Evolutionary conservation across 2,888 invertebrate species (phyloP).

Genomic region (Gasteruption jaculator): DNA sequence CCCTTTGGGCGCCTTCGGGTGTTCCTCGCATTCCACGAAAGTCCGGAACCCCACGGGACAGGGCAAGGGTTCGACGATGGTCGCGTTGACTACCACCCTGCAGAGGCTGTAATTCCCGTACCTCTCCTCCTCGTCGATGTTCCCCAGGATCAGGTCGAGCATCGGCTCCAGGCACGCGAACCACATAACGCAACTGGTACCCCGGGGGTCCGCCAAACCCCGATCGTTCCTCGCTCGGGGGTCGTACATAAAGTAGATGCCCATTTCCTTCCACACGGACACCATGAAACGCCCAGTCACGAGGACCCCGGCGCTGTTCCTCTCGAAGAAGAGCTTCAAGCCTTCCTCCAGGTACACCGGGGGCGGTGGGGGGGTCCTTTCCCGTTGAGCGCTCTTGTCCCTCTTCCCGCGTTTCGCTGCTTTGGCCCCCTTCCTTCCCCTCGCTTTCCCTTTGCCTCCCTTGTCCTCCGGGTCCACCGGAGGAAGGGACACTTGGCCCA

Average conservation of each 20-base stretch:
- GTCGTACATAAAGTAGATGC: slow-evolving; percentile 43
- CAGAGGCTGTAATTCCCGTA: slow-evolving; percentile 34
- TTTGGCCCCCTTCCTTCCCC: slow-evolving; percentile 15
- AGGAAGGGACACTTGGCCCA: slow-evolving; percentile 33
- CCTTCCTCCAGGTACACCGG: slow-evolving; percentile 36
- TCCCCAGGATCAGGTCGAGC: slow-evolving; percentile 32
- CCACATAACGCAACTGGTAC: slow-evolving; percentile 40
- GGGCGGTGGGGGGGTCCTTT: slow-evolving; percentile 29
- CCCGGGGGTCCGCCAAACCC: slow-evolving; percentile 27
- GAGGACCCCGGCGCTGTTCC: slow-evolving; percentile 39
- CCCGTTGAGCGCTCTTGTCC: slow-evolving; percentile 9
- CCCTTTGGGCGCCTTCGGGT: slow-evolving; percentile 25
- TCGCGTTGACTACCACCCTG: slow-evolving; percentile 34
- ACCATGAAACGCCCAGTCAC: slow-evolving; percentile 32
- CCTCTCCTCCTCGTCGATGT: slow-evolving; percentile 36
- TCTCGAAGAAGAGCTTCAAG: slow-evolving; percentile 35
- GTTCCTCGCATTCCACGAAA: slow-evolving; percentile 26
- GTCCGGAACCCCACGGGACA: slow-evolving; percentile 36
- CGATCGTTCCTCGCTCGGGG: slow-evolving; percentile 31
- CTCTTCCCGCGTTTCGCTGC: slow-evolving; percentile 11
- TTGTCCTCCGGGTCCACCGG: slow-evolving; percentile 35
- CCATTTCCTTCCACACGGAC: slow-evolving; percentile 41
- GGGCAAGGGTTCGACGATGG: slow-evolving; percentile 36
- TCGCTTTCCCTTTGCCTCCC: slow-evolving; percentile 24
- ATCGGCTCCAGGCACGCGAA: slow-evolving; percentile 42